A percentile compares a stretch with the other conserved stretches of the same genome.
Evolutionary conservation across 2,113 vertebrate species (phyloP).

Genomic region (Rhinolophus ferrumequinum): DNA sequence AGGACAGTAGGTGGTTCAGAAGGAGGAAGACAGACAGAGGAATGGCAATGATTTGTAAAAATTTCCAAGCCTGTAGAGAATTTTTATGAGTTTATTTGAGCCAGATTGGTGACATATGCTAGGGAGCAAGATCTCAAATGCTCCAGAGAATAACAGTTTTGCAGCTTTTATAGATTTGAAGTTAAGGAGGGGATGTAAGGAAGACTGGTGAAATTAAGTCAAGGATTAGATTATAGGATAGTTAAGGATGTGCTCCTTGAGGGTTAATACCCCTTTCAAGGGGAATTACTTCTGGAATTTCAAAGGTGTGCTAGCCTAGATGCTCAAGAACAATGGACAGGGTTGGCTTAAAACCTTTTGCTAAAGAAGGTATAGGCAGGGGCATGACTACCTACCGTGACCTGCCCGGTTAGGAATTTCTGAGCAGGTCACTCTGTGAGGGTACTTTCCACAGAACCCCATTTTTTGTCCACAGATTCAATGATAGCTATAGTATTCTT

Average conservation of each 20-base stretch:
- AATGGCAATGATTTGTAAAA: neutral
- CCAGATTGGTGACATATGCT: neutral
- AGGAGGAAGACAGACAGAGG: neutral
- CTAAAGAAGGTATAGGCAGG: too few species aligned
- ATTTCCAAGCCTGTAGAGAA: neutral
- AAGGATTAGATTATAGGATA: neutral
- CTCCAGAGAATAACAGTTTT: neutral
- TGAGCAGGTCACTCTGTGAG: neutral
- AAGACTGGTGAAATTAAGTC: neutral
- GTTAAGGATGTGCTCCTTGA: neutral
- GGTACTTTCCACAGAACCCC: neutral
- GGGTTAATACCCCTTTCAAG: neutral
- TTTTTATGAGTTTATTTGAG: neutral
- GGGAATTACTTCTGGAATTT: neutral
- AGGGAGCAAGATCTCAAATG: neutral
- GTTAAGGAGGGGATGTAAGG: neutral
- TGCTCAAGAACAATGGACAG: neutral
- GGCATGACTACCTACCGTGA: too few species aligned
- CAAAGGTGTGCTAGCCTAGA: neutral
- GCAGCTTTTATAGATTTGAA: neutral
- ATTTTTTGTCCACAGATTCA: neutral
- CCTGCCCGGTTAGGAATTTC: too few species aligned
- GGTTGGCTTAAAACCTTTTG: too few species aligned
- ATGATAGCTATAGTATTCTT: neutral
- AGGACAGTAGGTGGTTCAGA: neutral